Base-by-base conservation (phyloP, 2,797 vertebrate genomes). In the Hippocampus kuda region DNA sequence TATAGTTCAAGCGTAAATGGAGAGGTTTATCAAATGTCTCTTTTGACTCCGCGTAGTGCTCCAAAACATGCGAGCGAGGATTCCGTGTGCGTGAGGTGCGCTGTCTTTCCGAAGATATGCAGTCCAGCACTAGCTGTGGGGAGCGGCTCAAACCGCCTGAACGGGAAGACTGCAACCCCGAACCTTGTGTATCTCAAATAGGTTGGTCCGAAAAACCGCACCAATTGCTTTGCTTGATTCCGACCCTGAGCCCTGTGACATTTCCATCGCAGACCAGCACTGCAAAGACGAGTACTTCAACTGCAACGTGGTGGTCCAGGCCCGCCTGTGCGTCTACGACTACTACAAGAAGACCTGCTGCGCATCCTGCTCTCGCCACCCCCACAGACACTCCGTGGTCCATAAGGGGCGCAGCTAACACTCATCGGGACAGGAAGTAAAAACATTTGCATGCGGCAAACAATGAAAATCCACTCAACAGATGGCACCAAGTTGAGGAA, bases 291-390 rank as follows among this genome's bases (percentile, higher is more conserved):
- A 94, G 71, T 94, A 96, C 83, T 97, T 93, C 87, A 98, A 98
- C 85, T 99, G 97, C 87, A 96, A 95, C 0, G 94, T 98, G 85
- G 96, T 98, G 84, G 96, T 97, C 20, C 97, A 98, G 84, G 97
- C 97, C 5, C 93, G 95, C 11, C 94, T 99, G 41, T 98, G 97
- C 0, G 95, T 98, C 77, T 99, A 98, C 70, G 92, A 93, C 73
- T 98, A 98, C 75, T 98, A 98, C 89, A 93, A 95, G 87, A 92
- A 86, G 0, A 92, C 94, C 1, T 99, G 96, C 81, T 98, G 97
- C 0, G 94, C 91, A 0, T 97, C 97, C 0, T 99, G 97, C 53
- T 86, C 88, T 0, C 92, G 92, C 0, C 92, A 89, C 77, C 89
- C 92, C 30, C 91, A 88, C 81, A 90, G 90, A 84, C 92, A 91